Percentiles rank a stretch among this genome's conserved stretches.
phyloP scores from a whole-genome alignment of 2,888 invertebrate genomes.

The Agrochola lychnidis region DNA sequence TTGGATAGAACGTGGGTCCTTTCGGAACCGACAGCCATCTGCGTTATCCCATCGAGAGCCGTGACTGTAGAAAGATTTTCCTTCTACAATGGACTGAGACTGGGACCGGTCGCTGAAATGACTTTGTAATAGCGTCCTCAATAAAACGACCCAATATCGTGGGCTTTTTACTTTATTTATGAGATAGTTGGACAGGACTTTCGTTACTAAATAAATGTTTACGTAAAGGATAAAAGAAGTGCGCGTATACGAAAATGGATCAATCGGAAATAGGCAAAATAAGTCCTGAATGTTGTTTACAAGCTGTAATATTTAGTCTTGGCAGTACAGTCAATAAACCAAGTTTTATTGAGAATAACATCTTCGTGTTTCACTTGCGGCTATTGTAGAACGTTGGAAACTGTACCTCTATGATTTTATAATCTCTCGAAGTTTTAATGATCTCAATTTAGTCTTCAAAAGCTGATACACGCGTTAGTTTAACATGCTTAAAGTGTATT shows the following conservation, averaged over 20 bases:
- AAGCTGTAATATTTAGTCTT: constrained; percentile 15
- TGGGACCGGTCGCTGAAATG: constrained; percentile 86
- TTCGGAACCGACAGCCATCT: constrained; percentile 77
- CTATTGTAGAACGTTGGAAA: constrained; percentile 75
- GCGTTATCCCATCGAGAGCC: constrained; percentile 91
- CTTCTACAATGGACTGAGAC: constrained; percentile 89
- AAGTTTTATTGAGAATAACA: constrained; percentile 45
- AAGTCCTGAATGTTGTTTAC: constrained; percentile 53
- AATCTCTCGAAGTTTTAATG: constrained; percentile 80
- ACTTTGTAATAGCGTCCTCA: constrained; percentile 89
- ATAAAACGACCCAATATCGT: constrained; percentile 86
- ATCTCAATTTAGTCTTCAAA: constrained; percentile 77
- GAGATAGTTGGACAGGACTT: constrained; percentile 75
- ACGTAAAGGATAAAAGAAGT: constrained; percentile 58
- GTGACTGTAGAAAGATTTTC: constrained; percentile 91
- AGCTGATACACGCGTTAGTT: constrained; percentile 61
- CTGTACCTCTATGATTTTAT: constrained; percentile 77
- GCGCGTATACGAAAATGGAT: constrained; percentile 53
- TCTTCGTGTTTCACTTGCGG: constrained; percentile 63
- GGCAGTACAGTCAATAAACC: constrained; percentile 12
- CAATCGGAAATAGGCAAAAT: constrained; percentile 41
- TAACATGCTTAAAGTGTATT: constrained; percentile 64
- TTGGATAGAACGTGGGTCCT: constrained; percentile 76
- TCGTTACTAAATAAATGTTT: constrained; percentile 72
- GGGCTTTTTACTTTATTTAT: constrained; percentile 84